Base-by-base conservation (phyloP, 2,888 invertebrate genomes). In the Mycalesis mineus region DNA sequence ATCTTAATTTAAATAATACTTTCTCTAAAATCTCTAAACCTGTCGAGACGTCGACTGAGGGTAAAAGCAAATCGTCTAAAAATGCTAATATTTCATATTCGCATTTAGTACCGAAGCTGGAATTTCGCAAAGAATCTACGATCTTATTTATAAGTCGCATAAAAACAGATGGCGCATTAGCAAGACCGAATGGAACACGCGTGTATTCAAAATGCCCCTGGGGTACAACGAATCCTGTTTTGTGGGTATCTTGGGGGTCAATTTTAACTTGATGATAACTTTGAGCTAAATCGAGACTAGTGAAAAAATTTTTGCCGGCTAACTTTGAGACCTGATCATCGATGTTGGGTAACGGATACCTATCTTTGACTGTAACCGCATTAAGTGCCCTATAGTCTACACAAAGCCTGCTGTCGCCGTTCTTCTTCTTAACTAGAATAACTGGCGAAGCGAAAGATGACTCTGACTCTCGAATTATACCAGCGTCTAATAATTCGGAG, bases 391-490 rank as follows among this genome's bases (percentile, higher is more conserved):
- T 17, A 11, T 41, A 70, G 33, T 71, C 72, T 9, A 68, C 59
- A 42, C 69, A 71, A 1, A 70, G 39, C 2, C 71, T 57, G 37
- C 52, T 56, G 2, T 68, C 68, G 0, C 70, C 64, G n/a, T 65
- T 63, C 47, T 69, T 68, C 29, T 70, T 69, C 17, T 62, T 65
- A 0, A 67, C 67, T 4, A 70, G 41, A 7, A 71, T 64, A 0
- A 68, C 57, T 1, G 68, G 68, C 7, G 62, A 68, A 11, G 70
- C 65, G 51, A 61, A 69, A 40, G 52, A 47, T 1, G 69, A 70
- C 7, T 62, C 61, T 0, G 67, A 68, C 31, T 67, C 65, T 45
- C 50, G 57, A 2, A 70, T 67, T 14, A 73, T 68, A 29, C 67
- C 68, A 0, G 68, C 68, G 9, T 64, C 56, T 31, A 66, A 41